Conservation (phyloP, 2,113 vertebrate species). For the Rhombomys opimus region DNA sequence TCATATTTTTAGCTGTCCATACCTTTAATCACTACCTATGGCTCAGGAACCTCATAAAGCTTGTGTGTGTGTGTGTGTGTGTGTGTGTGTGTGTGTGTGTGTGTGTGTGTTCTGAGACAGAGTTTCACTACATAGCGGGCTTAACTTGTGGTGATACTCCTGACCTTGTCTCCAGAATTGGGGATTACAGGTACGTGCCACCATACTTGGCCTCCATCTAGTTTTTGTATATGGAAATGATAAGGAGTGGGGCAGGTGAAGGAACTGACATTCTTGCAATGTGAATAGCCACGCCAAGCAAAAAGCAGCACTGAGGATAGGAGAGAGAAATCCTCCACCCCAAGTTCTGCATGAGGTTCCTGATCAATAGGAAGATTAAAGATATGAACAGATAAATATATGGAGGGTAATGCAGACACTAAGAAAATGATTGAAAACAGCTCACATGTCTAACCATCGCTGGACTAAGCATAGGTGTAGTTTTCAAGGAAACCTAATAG, state of each 20-base stretch:
- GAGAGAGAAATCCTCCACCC: not conserved
- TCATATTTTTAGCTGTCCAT: not conserved
- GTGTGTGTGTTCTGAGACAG: not conserved
- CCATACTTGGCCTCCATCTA: not conserved
- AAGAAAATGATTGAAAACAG: not conserved
- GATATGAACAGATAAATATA: not conserved
- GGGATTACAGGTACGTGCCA: not conserved
- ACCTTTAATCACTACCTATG: not conserved
- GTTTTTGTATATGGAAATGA: not conserved
- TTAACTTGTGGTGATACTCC: too few relatives aligned
- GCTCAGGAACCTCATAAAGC: too few relatives aligned
- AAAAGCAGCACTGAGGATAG: not conserved
- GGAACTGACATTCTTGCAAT: not conserved
- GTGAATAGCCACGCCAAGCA: not conserved
- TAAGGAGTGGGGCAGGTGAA: too few relatives aligned
- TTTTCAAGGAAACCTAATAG: not conserved
- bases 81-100: not conserved
- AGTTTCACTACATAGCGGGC: not conserved
- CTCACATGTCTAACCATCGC: not conserved
- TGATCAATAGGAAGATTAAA: not conserved
- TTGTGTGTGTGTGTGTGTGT: not conserved
- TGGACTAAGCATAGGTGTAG: not conserved
- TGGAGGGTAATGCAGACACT: not conserved
- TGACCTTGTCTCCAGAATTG: not conserved
- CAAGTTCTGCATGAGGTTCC: not conserved